Conservation (phyloP, 2,888 invertebrate genomes). For the Syritta pipiens region DNA sequence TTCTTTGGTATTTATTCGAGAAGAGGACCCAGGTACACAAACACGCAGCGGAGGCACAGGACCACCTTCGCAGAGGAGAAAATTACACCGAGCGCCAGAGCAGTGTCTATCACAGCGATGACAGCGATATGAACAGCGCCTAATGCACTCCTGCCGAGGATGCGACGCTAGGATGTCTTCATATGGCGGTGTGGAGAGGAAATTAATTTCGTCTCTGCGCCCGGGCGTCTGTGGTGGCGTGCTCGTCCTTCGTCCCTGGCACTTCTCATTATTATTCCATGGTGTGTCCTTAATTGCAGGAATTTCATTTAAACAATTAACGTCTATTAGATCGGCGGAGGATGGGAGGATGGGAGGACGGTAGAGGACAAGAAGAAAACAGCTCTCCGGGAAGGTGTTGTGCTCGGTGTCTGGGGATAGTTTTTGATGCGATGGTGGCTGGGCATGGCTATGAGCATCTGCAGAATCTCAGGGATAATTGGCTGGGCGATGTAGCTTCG, state of each 20-base stretch:
- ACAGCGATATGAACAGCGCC: constrained; percentile 55
- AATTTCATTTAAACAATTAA: constrained; percentile 78
- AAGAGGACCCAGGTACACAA: constrained; percentile 13
- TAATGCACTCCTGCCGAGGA: constrained; percentile 60
- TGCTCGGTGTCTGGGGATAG: constrained; percentile 12
- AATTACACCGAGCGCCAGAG: constrained; percentile 37
- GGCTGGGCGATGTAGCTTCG: too few relatives aligned
- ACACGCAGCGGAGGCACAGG: constrained; percentile 22
- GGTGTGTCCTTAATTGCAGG: constrained; percentile 76
- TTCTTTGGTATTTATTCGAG: constrained; percentile 29
- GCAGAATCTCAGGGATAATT: too few relatives aligned
- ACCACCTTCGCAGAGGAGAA: constrained; percentile 26
- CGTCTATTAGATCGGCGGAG: constrained; percentile 74
- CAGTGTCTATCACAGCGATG: constrained; percentile 47
- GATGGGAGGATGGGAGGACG: too few relatives aligned
- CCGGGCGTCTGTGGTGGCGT: constrained; percentile 7
- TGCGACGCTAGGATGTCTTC: constrained; percentile 36
- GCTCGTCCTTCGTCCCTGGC: constrained; percentile 34
- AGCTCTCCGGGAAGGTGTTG: neutral
- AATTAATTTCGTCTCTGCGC: constrained; percentile 51
- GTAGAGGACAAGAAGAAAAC: constrained; percentile 24
- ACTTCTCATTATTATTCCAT: constrained; percentile 71
- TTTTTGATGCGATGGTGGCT: constrained; percentile 5
- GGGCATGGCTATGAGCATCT: neutral
- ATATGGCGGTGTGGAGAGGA: constrained; percentile 27